These are phyloP conservation scores for Thermophis baileyi DNA, from an alignment of 2,113 vertebrate genomes.

Conservation along the genomic window DNA sequence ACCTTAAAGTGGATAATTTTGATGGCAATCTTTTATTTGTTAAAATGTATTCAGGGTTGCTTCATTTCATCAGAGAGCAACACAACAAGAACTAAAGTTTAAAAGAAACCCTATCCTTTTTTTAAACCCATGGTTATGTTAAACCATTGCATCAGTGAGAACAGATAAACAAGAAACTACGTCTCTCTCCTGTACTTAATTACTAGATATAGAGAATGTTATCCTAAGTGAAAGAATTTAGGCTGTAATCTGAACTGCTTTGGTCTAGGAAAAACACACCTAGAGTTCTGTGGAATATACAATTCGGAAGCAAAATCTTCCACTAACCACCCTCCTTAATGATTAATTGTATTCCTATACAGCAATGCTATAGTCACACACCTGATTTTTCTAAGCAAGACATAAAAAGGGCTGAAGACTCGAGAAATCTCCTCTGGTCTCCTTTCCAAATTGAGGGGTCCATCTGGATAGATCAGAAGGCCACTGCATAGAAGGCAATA, in stretches of 20 bases:
- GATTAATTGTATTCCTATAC: background rate
- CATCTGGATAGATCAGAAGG: constrained; percentile 73
- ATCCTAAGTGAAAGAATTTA: background rate
- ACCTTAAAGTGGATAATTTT: background rate
- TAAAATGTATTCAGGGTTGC: background rate
- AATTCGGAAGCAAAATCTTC: background rate
- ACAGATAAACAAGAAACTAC: background rate
- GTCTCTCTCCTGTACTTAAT: background rate
- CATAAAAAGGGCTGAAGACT: constrained; percentile 72
- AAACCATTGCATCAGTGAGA: background rate
- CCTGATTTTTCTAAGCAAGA: constrained; percentile 71
- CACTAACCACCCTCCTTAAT: background rate
- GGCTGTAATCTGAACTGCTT: background rate
- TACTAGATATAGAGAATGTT: background rate
- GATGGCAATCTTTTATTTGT: background rate
- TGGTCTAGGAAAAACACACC: background rate
- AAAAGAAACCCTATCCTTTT: background rate
- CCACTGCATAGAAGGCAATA: constrained; percentile 47
- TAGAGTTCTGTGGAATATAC: background rate
- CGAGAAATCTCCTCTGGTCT: constrained; percentile 67
- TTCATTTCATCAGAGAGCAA: background rate
- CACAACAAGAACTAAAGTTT: background rate
- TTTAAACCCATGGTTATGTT: background rate
- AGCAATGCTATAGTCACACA: background rate
- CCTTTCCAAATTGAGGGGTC: constrained; percentile 67